A percentile compares a stretch with the other conserved stretches of the same genome.
phyloP scores from a whole-genome alignment of 2,797 vertebrate genomes.

The Thaleichthys pacificus region DNA sequence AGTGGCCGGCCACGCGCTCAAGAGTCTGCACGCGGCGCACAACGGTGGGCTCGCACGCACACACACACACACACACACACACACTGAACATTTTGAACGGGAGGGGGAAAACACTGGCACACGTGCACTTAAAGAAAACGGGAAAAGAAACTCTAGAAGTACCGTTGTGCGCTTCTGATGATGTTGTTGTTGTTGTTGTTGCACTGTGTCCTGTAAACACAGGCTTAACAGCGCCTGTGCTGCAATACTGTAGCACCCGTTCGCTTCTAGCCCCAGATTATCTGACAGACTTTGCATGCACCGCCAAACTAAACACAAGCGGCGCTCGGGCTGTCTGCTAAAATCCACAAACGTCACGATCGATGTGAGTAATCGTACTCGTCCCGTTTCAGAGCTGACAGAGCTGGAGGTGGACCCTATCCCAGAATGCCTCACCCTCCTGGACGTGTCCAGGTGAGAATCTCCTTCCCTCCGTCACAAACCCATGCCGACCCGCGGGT shows the following conservation, averaged over 20 bases:
- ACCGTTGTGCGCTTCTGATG: too few relatives aligned
- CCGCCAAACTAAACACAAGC: too few relatives aligned
- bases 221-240: too few relatives aligned
- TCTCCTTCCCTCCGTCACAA: not conserved
- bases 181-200: too few relatives aligned
- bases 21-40: conserved; percentile 83
- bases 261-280: not conserved
- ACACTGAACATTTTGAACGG: not conserved
- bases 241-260: too few relatives aligned
- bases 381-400: conserved; percentile 78
- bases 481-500: too few relatives aligned
- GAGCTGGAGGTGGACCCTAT: conserved; percentile 87
- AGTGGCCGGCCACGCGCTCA: conserved; percentile 83
- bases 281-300: not conserved
- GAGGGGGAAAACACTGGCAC: too few relatives aligned
- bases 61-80: not conserved
- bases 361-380: conserved; percentile 13
- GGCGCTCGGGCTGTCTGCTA: too few relatives aligned
- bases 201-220: too few relatives aligned
- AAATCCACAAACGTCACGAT: too few relatives aligned
- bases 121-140: too few relatives aligned
- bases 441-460: conserved; percentile 93
- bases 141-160: too few relatives aligned
- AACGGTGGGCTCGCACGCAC: conserved; percentile 76
- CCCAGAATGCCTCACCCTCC: conserved; percentile 82